phyloP scores from a whole-genome alignment of 2,888 invertebrate species.

The Orchestes rusci region DNA sequence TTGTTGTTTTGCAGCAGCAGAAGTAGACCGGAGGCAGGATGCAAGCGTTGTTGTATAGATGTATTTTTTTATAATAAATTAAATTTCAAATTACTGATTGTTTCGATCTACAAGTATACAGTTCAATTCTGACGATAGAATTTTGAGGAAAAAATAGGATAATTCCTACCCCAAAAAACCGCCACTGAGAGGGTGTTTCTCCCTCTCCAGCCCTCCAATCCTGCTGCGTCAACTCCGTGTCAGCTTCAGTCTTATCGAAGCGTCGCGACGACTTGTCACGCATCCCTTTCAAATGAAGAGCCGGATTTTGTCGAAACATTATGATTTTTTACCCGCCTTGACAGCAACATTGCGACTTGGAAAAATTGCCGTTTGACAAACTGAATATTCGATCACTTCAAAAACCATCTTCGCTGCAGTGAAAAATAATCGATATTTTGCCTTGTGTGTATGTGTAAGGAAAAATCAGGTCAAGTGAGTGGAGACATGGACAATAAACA shows the following conservation, averaged over 20 bases:
- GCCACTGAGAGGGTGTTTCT: conserved; percentile 23
- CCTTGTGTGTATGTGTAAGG: conserved; percentile 20
- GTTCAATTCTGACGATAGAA: too few species aligned
- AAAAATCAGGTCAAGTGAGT: conserved; percentile 26
- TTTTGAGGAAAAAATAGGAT: too few species aligned
- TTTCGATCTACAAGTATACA: too few species aligned
- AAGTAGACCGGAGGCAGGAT: too few species aligned
- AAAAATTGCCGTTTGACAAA: too few species aligned
- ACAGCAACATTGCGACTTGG: too few species aligned
- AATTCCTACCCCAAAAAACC: too few species aligned
- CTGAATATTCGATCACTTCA: too few species aligned
- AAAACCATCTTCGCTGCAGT: too few species aligned
- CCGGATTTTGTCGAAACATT: conserved; percentile 17
- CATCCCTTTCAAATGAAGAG: conserved; percentile 8
- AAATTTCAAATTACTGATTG: too few species aligned
- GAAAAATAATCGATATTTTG: conserved; percentile 25
- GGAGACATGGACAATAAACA: too few species aligned
- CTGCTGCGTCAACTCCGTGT: conserved; percentile 21
- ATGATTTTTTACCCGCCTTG: conserved; percentile 20
- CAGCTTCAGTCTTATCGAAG: conserved; percentile 18
- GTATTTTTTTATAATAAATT: conserved; percentile 20
- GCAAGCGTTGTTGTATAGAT: conserved; percentile 20
- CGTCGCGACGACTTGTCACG: conserved; percentile 12
- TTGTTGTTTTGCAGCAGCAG: too few species aligned
- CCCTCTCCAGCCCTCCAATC: conserved; percentile 18